Evolutionary conservation across 2,113 vertebrate species (phyloP).

Genomic region (Chauna torquata): DNA sequence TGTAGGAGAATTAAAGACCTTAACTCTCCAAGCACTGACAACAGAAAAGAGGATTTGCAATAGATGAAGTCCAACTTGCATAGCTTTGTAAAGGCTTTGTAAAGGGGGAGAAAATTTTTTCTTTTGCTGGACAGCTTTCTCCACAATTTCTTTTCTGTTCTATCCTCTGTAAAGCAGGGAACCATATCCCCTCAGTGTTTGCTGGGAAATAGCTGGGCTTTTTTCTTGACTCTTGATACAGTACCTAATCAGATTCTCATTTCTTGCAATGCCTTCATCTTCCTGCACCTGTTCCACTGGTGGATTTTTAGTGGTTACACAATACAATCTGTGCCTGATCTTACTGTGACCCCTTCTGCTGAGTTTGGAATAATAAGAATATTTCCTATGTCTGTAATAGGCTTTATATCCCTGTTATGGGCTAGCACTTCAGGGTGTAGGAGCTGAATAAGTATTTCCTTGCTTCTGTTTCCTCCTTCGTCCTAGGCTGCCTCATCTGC

Average conservation of each 20-base stretch:
- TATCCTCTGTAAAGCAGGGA: not conserved
- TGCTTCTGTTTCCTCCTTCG: not conserved
- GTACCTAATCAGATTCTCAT: not conserved
- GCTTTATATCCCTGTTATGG: not conserved
- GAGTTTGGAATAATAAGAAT: not conserved
- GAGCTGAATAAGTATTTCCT: not conserved
- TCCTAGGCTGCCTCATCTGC: not conserved
- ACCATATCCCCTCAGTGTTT: accelerated
- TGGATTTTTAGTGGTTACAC: not conserved
- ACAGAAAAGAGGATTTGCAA: conserved; percentile 36
- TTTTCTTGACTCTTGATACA: no score
- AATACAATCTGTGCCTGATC: not conserved
- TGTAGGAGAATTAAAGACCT: conserved; percentile 46
- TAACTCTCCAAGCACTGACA: not conserved
- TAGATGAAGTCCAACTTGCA: not conserved
- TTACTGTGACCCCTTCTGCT: not conserved
- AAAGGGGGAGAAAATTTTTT: not conserved
- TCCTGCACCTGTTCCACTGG: not conserved
- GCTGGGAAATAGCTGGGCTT: not conserved
- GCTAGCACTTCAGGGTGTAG: not conserved
- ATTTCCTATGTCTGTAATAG: not conserved
- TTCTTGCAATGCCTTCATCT: not conserved
- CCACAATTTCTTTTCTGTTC: not conserved
- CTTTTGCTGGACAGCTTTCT: not conserved
- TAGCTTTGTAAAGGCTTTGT: not conserved